Evolutionary conservation across 2,888 invertebrate species (phyloP).

Genomic region (Xestobium rufovillosum): DNA sequence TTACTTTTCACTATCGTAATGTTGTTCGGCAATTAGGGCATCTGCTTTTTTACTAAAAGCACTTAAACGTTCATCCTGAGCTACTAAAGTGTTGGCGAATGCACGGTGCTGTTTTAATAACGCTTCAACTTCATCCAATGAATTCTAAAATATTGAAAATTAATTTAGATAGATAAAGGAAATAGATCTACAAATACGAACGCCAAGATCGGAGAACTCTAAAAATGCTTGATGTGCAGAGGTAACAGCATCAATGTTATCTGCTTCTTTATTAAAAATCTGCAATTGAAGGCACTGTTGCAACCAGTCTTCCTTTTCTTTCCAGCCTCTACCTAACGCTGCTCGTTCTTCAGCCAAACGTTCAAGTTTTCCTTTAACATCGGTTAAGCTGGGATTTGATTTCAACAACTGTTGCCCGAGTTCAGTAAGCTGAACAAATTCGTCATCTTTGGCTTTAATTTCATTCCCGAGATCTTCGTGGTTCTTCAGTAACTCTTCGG

Average conservation of each 20-base stretch:
- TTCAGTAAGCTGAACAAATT: conserved; percentile 77
- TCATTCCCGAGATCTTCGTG: conserved; percentile 89
- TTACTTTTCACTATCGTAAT: conserved; percentile 74
- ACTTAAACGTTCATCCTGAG: conserved; percentile 86
- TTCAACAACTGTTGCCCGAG: conserved; percentile 68
- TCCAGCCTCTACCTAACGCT: conserved; percentile 73
- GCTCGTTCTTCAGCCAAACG: conserved; percentile 67
- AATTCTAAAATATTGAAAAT: conserved; percentile 50
- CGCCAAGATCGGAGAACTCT: conserved; percentile 80
- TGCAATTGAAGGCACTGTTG: conserved; percentile 84
- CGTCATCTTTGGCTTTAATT: conserved; percentile 82
- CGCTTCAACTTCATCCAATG: conserved; percentile 86
- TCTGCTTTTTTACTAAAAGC: conserved; percentile 78
- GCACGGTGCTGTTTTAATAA: conserved; percentile 88
- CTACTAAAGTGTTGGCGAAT: conserved; percentile 83
- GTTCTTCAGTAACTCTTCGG: conserved; percentile 80
- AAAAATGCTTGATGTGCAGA: conserved; percentile 91
- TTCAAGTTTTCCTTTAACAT: conserved; percentile 69
- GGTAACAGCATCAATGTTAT: conserved; percentile 92
- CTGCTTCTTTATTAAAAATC: conserved; percentile 91
- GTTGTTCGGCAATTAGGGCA: conserved; percentile 66
- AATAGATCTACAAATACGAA: conserved; percentile 42
- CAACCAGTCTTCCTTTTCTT: conserved; percentile 76
- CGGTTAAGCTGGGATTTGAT: conserved; percentile 65
- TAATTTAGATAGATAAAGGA: conserved; percentile 7